Conservation (phyloP, 2,113 vertebrate genomes). For the Zosterops japonicus region DNA sequence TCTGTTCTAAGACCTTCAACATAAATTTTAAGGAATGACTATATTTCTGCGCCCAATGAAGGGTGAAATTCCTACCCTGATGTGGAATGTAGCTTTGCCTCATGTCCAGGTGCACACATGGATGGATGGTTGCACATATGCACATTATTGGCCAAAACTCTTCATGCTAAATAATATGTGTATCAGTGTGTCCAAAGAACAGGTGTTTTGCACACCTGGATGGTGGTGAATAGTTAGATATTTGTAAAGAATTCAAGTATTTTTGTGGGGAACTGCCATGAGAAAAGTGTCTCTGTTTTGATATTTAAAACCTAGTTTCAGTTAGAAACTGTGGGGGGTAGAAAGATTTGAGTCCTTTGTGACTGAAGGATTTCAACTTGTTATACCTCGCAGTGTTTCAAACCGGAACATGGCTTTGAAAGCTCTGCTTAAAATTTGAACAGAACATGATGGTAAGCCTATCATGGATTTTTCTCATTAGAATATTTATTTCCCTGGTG, state of each 20-base stretch:
- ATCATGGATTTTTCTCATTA: neutral
- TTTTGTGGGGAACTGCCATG: neutral
- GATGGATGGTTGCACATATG: no score
- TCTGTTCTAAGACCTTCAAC: neutral
- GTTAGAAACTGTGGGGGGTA: rapidly evolving
- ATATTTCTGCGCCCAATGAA: neutral
- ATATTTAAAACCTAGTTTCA: neutral
- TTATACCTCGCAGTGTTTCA: neutral
- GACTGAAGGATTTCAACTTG: neutral
- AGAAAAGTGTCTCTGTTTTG: neutral
- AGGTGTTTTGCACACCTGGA: neutral
- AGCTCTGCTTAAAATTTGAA: neutral
- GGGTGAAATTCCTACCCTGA: rapidly evolving
- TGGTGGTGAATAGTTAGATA: neutral
- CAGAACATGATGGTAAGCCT: neutral
- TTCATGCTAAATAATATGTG: neutral
- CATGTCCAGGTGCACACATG: neutral
- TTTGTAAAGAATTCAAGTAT: neutral
- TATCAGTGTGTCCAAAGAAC: neutral
- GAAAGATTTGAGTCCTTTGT: neutral
- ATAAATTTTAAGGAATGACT: neutral
- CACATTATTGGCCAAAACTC: rapidly evolving
- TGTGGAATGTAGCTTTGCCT: neutral
- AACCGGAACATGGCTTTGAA: neutral
- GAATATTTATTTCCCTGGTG: neutral